These are phyloP conservation scores for Drosophila teissieri DNA, from an alignment of 1,140 invertebrate genomes.

Conservation along the genomic window DNA sequence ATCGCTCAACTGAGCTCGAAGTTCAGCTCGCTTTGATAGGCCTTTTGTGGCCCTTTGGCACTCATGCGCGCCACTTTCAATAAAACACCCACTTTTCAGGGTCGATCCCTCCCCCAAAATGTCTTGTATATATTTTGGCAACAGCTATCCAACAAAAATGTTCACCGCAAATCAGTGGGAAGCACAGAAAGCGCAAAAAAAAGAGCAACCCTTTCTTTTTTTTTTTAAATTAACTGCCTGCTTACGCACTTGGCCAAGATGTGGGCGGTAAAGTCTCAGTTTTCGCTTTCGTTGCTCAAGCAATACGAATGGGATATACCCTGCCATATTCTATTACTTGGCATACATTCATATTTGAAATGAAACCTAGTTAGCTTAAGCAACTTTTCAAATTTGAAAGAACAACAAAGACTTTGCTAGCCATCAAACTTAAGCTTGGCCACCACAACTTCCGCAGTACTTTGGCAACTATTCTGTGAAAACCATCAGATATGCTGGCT, in stretches of 20 bases:
- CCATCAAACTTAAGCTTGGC: not conserved
- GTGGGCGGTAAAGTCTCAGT: not conserved
- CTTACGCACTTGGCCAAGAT: conserved; percentile 50
- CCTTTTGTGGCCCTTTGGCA: conserved; percentile 52
- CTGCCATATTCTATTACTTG: not conserved
- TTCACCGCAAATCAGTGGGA: conserved; percentile 57
- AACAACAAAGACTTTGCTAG: not conserved
- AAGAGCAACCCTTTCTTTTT: conserved; percentile 55
- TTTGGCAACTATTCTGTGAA: not conserved
- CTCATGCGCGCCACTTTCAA: conserved; percentile 75
- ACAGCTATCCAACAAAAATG: conserved; percentile 18
- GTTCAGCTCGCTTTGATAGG: conserved; percentile 46
- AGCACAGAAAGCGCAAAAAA: conserved; percentile 17
- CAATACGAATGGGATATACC: not conserved
- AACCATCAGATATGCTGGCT: not conserved
- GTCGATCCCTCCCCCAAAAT: conserved; percentile 10
- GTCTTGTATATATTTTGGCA: conserved; percentile 22
- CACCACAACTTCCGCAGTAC: not conserved
- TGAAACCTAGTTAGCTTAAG: not conserved
- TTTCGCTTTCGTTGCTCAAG: conserved; percentile 31
- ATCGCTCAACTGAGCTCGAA: conserved; percentile 4
- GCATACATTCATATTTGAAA: not conserved
- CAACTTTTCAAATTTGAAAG: not conserved
- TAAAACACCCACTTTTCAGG: conserved; percentile 75
- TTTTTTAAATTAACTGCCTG: conserved; percentile 52